Evolutionary conservation across 2,797 vertebrate species (phyloP), one percentile per base, ranked within the genome.

Genomic region (Distichodus sexfasciatus): DNA sequence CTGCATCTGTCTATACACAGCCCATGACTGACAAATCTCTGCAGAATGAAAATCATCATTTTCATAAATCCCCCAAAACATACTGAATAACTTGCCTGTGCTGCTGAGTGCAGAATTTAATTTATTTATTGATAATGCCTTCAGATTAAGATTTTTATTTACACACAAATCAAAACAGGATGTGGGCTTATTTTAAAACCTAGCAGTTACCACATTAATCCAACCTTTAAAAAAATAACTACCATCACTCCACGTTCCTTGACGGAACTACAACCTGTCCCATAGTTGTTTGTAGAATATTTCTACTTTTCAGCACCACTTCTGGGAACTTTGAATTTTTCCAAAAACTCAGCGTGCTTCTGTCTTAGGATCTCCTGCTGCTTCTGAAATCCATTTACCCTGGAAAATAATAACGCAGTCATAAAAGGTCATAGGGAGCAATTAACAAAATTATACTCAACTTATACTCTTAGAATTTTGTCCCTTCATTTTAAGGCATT

Each of bases 291-390:
- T 31, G 19, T 31, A 33, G n/a, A 2, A 43, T n/a, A 33, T 14
- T 21, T 61, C 82, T 85, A 89, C 76, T 91, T 87, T 35, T 82
- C 84, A 1, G 81, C 72, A 66, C 81, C 71, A 1, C 31, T 40
- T 0, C 23, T 69, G n/a, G 0, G 59, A 4, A 51, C 64, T 46
- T 79, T 84, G 69, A 86, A 87, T 72, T 87, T 91, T 79, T 91
- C 84, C 66, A 81, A 12, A 61, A 90, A 92, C 74, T 89, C 88
- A 0, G 87, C 74, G 0, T 88, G 90, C 66, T 90, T 92, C 87
- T 91, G 90, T 23, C 86, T 84, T 24, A 94, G 80, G 76, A 91
- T 91, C 76, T 93, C 90, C 0, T 84, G 87, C 77, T 94, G 92
- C 61, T 91, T 91, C 84, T 89, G 85, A 50, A 92, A 85, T 58